phyloP scores from a whole-genome alignment of 2,113 vertebrate genomes.

The Ptychochromis oligacanthus region DNA sequence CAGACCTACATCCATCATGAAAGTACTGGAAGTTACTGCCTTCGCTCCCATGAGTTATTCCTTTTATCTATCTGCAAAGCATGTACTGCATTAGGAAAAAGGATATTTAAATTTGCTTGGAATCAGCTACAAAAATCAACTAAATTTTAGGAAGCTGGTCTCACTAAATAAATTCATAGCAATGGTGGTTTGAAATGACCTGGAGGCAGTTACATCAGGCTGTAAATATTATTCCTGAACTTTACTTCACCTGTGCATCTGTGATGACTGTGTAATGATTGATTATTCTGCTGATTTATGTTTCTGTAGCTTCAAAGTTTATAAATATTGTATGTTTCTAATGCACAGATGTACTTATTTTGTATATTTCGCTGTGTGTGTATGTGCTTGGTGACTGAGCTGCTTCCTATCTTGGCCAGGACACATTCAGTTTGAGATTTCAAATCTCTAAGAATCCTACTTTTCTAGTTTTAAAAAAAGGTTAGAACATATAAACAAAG shows the following conservation, averaged over 20 bases:
- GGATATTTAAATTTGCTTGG: not conserved
- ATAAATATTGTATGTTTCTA: not conserved
- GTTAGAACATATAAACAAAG: not conserved
- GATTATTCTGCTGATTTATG: not conserved
- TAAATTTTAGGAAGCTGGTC: not conserved
- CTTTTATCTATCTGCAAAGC: slow-evolving; percentile 1
- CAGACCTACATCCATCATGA: not conserved
- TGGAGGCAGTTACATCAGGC: too few relatives aligned
- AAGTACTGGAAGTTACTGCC: not conserved
- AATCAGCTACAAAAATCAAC: not conserved
- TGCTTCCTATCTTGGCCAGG: not conserved
- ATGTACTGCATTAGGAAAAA: not conserved
- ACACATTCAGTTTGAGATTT: not conserved
- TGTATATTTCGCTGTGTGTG: not conserved
- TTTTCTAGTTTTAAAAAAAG: not conserved
- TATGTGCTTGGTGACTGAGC: not conserved
- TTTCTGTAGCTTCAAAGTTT: not conserved
- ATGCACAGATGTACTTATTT: not conserved
- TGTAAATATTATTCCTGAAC: not conserved
- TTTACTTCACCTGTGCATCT: not conserved
- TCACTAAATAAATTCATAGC: too few relatives aligned
- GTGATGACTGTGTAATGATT: not conserved
- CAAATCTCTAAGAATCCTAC: not conserved
- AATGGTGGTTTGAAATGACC: too few relatives aligned
- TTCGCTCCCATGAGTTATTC: not conserved